These are phyloP conservation scores for Betta splendens DNA, from an alignment of 2,797 vertebrate genomes.

Conservation along the genomic window DNA sequence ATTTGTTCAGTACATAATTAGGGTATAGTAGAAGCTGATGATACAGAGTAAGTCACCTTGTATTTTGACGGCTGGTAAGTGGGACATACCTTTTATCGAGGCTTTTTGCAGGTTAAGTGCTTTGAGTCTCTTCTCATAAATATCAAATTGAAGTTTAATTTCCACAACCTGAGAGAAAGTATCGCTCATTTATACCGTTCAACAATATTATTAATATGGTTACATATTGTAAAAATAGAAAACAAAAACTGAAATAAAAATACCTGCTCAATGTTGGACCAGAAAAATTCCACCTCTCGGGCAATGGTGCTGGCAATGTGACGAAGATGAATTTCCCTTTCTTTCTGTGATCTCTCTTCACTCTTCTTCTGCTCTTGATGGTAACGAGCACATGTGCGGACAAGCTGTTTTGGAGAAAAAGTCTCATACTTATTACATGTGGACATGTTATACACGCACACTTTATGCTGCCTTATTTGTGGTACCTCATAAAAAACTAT, in stretches of 20 bases:
- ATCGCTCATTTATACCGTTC: background rate
- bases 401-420: slow-evolving; percentile 80
- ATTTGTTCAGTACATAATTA: slow-evolving; percentile 3
- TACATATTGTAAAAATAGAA: background rate
- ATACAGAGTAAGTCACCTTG: background rate
- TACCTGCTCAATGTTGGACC: slow-evolving; percentile 95
- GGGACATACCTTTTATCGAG: slow-evolving; percentile 80
- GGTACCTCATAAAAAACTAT: too few species aligned
- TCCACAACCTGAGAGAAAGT: slow-evolving; percentile 87
- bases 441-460: too few species aligned
- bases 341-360: slow-evolving; percentile 83
- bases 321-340: slow-evolving; percentile 87
- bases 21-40: background rate
- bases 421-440: too few species aligned
- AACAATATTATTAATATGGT: background rate
- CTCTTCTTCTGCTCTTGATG: slow-evolving; percentile 88
- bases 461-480: too few species aligned
- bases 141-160: slow-evolving; percentile 93
- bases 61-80: background rate
- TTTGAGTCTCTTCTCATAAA: slow-evolving; percentile 90
- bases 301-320: slow-evolving; percentile 91
- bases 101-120: slow-evolving; percentile 84
- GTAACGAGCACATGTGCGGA: slow-evolving; percentile 90
- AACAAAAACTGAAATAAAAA: background rate
- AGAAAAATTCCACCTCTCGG: slow-evolving; percentile 92